Conservation (phyloP, 2,797 vertebrate species). For the Coilia nasus region DNA sequence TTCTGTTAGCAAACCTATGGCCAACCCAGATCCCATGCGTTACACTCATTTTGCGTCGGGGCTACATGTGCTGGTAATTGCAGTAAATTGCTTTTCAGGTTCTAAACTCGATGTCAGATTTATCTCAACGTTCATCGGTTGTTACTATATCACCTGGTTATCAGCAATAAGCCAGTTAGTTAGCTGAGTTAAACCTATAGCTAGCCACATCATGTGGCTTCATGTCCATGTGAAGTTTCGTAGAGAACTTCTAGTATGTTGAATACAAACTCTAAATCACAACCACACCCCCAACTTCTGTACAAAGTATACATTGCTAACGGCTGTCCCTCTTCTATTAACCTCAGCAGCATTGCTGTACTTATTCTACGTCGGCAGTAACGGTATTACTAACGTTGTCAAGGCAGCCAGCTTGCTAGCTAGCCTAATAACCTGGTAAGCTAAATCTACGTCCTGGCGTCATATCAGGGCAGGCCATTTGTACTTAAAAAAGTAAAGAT, state of each 20-base stretch:
- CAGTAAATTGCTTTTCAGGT: background rate
- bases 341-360: background rate
- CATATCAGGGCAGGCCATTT: background rate
- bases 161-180: background rate
- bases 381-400: background rate
- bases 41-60: too few species aligned
- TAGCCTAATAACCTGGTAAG: background rate
- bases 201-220: background rate
- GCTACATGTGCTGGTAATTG: background rate
- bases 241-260: background rate
- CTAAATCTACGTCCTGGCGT: background rate
- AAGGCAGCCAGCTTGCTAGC: constrained; percentile 15
- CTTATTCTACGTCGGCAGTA: background rate
- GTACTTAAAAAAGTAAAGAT: background rate
- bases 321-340: background rate
- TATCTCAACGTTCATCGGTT: background rate
- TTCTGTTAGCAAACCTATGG: background rate
- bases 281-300: background rate
- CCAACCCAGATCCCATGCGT: background rate
- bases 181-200: background rate
- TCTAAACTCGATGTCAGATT: background rate
- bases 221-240: background rate
- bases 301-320: background rate
- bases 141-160: background rate
- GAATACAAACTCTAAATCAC: background rate